Evolutionary conservation across 2,888 invertebrate genomes (phyloP).

Genomic region (Pollenia angustigena): DNA sequence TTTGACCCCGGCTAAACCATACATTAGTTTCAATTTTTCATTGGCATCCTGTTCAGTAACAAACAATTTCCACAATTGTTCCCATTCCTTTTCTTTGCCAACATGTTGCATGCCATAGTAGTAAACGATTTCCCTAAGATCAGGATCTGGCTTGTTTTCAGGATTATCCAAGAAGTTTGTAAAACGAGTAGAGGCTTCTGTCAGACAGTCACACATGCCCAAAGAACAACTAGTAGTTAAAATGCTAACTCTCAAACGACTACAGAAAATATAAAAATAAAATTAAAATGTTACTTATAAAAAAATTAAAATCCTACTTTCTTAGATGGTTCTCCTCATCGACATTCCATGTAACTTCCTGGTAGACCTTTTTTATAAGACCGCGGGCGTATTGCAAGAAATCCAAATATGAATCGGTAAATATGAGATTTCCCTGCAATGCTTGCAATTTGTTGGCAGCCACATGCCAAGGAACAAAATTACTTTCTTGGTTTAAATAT

Average conservation of each 20-base stretch:
- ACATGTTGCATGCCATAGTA: conserved; percentile 89
- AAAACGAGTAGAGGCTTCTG: conserved; percentile 86
- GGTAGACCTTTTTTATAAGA: conserved; percentile 86
- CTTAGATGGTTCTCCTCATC: conserved; percentile 83
- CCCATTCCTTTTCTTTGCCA: conserved; percentile 89
- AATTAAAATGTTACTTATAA: background rate
- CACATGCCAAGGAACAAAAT: conserved; percentile 91
- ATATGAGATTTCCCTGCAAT: conserved; percentile 86
- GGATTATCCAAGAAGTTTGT: conserved; percentile 86
- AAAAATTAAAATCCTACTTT: conserved; percentile 78
- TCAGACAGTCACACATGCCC: conserved; percentile 87
- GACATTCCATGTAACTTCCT: conserved; percentile 87
- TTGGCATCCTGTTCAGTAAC: conserved; percentile 90
- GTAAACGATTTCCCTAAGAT: conserved; percentile 88
- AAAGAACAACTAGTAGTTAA: conserved; percentile 88
- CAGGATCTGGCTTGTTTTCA: conserved; percentile 86
- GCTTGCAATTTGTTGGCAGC: conserved; percentile 85
- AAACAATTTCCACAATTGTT: conserved; percentile 90
- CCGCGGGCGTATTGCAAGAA: conserved; percentile 87
- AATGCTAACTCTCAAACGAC: conserved; percentile 87
- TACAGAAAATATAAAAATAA: conserved; percentile 81
- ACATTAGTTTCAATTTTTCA: conserved; percentile 90
- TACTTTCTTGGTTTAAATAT: conserved; percentile 88
- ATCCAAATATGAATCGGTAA: conserved; percentile 85
- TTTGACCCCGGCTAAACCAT: conserved; percentile 88